A percentile compares a stretch with the other conserved stretches of the same genome.
These are phyloP conservation scores for Chromoteleia sp. DNA, from an alignment of 2,888 invertebrate genomes.

Conservation along the genomic window DNA sequence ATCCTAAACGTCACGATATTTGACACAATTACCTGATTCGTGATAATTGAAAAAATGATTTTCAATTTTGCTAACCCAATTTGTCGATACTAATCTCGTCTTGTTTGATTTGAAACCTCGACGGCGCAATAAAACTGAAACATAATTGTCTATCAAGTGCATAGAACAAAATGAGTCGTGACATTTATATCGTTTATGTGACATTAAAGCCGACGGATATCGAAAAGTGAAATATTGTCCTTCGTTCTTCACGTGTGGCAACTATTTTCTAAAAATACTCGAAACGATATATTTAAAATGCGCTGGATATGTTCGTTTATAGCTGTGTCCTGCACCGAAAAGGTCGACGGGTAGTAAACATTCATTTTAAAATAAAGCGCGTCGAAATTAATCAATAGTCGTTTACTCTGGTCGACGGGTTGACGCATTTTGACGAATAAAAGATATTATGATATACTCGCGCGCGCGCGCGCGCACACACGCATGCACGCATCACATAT, in stretches of 20 bases:
- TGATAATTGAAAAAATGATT: slow-evolving; percentile 10
- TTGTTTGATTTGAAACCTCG: slow-evolving; percentile 14
- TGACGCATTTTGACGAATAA: too few relatives aligned
- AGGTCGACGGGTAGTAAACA: too few relatives aligned
- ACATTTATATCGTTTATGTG: slow-evolving; percentile 34
- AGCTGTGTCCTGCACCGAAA: too few relatives aligned
- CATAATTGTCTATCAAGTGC: slow-evolving; percentile 8
- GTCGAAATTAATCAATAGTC: too few relatives aligned
- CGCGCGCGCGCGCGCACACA: too few relatives aligned
- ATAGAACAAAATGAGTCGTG: slow-evolving; percentile 5
- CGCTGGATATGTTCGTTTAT: not conserved
- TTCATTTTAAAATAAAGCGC: too few relatives aligned
- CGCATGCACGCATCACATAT: too few relatives aligned
- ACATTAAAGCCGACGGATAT: slow-evolving; percentile 28
- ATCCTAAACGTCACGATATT: too few relatives aligned
- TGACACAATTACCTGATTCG: not conserved
- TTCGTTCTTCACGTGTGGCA: not conserved
- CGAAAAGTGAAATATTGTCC: slow-evolving; percentile 3
- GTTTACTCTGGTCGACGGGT: too few relatives aligned
- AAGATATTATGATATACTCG: too few relatives aligned
- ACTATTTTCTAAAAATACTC: not conserved
- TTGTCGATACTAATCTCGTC: slow-evolving; percentile 7
- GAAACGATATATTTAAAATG: not conserved
- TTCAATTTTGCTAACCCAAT: slow-evolving; percentile 16
- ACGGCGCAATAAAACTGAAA: slow-evolving; percentile 22